Evolutionary conservation across 2,113 vertebrate genomes (phyloP).

Genomic region (Pelmatolapia mariae): DNA sequence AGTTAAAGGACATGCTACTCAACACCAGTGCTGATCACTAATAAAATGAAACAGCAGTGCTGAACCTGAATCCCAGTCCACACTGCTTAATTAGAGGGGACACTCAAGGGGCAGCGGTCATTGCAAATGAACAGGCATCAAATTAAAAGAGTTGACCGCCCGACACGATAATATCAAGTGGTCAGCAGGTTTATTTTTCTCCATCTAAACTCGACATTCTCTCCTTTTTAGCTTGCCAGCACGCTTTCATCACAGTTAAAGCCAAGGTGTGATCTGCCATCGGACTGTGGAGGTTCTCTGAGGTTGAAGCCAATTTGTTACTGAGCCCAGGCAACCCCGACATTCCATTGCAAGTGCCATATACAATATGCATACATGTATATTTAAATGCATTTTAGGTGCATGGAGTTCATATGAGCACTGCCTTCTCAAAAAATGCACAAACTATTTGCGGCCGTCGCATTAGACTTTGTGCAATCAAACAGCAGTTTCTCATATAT

Average conservation of each 20-base stretch:
- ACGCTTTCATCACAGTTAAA: neutral
- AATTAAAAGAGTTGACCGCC: neutral
- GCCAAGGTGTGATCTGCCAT: slow-evolving; percentile 3
- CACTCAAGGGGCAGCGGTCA: neutral
- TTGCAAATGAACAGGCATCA: slow-evolving; percentile 13
- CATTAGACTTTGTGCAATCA: neutral
- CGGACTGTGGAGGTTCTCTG: neutral
- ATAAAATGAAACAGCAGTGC: neutral
- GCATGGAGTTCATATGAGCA: neutral
- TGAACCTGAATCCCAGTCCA: neutral
- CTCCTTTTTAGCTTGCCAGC: neutral
- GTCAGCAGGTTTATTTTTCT: slow-evolving; percentile 26
- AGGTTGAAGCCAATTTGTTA: neutral
- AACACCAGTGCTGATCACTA: neutral
- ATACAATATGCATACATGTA: neutral
- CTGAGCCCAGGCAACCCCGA: neutral
- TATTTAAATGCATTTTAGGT: neutral
- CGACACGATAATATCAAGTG: slow-evolving; percentile 14
- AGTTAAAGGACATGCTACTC: neutral
- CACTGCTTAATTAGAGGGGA: neutral
- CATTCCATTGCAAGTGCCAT: neutral
- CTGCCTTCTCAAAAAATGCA: neutral
- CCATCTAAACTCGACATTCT: neutral
- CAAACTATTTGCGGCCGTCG: neutral
- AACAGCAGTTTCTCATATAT: neutral